Evolutionary conservation across 1,140 invertebrate species (phyloP).

Genomic region (Trachymyrmex cornetzi): DNA sequence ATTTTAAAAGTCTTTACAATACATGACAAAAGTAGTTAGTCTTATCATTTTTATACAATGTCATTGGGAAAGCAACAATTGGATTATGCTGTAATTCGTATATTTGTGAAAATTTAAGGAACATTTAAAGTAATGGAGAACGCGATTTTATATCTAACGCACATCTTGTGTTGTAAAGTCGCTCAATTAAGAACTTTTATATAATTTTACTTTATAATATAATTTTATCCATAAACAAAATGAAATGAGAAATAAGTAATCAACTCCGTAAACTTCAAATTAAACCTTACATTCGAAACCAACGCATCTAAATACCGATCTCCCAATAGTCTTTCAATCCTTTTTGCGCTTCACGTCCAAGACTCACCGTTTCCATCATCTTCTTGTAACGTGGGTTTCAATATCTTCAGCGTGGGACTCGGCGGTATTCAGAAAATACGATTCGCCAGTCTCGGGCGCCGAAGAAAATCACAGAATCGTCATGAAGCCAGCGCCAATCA

Average conservation of each 20-base stretch:
- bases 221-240: background rate
- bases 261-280: background rate
- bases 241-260: constrained; percentile 20
- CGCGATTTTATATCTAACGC: background rate
- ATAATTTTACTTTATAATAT: background rate
- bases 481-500: constrained; percentile 55
- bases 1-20: background rate
- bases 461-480: constrained; percentile 67
- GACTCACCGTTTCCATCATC: constrained; percentile 45
- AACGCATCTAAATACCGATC: constrained; percentile 15
- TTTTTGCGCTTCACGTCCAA: constrained; percentile 2
- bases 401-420: constrained; percentile 46
- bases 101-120: background rate
- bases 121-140: background rate
- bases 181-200: background rate
- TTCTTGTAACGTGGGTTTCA: constrained; percentile 33
- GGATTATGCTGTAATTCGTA: background rate
- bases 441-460: constrained; percentile 69
- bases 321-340: constrained; percentile 13
- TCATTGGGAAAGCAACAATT: background rate
- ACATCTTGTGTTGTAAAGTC: background rate
- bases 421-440: constrained; percentile 57
- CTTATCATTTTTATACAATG: background rate
- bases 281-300: background rate
- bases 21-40: background rate